Base-by-base conservation (phyloP, 2,888 invertebrate genomes). In the Drosophila atripex region DNA sequence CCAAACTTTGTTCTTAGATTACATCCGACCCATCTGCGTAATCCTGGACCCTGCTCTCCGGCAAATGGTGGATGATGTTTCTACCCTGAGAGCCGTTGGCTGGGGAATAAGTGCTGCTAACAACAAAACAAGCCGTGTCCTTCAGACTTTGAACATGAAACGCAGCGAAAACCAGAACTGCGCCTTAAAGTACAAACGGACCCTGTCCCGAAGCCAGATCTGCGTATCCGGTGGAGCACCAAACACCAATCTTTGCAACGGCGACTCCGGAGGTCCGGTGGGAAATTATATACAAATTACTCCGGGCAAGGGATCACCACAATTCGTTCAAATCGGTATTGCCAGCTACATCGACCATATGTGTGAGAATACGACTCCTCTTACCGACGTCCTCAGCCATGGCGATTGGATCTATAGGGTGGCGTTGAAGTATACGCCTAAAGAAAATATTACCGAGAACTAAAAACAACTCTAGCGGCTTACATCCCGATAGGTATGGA, bases 311-410 rank as follows among this genome's bases (percentile, higher is more conserved):
- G 28, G 28, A 28, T 9, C 14, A 2, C 2, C 16, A 8, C 3
- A 16, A 18, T 41, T 41, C 41, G 18, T 41, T 11, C 41, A 41
- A 18, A 41, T 41, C 41, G 41, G 41, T 9, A 41, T 41, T 11
- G 9, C 16, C 16, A 41, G 41, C 41, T 41, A 9, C 18, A 9
- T 0, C 16, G 9, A 41, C 16, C 3, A 3, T 4, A 41, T 4
- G 9, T 41, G 41, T 18, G 9, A 9, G 1, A 3, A 16, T 11
- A 9, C 11, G 1, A 41, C 0, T 18, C 9, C 9, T 18, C 2
- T 41, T 18, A 41, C 41, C 9, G 41, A 41, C 11, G 41, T 41
- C 41, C 18, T 18, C 9, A 41, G 41, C 18, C 41, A 41, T 16
- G 18, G 18, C 18, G 41, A 41, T 3, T 41, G 41, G 41, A 41